Evolutionary conservation across 2,888 invertebrate species (phyloP).

Genomic region (Metopia argyrocephala): DNA sequence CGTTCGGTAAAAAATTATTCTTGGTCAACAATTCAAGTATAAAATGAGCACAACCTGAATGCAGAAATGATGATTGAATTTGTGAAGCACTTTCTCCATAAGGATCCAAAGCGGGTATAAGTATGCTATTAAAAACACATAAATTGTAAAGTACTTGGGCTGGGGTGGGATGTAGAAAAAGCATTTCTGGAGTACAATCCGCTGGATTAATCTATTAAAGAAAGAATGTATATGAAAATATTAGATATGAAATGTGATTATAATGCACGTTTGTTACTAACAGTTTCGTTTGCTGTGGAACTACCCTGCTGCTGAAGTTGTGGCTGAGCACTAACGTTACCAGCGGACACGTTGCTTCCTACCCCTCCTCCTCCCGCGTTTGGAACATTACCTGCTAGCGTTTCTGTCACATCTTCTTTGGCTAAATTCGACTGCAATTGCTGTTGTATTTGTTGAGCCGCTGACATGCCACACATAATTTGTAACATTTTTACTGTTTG

Average conservation of each 20-base stretch:
- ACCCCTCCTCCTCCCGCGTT: conserved; percentile 58
- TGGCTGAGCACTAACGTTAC: conserved; percentile 58
- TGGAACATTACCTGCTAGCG: not conserved
- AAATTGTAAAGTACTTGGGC: conserved; percentile 88
- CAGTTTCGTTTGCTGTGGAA: conserved; percentile 66
- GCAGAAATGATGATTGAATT: conserved; percentile 82
- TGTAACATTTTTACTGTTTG: conserved; percentile 78
- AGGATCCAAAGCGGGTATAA: conserved; percentile 94
- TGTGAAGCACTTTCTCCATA: conserved; percentile 83
- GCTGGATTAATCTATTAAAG: conserved; percentile 67
- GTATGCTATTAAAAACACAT: conserved; percentile 91
- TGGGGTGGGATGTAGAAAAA: conserved; percentile 85
- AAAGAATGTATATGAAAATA: not conserved
- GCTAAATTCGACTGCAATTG: conserved; percentile 46
- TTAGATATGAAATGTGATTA: not conserved
- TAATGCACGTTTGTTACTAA: conserved; percentile 44
- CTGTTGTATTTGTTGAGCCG: conserved; percentile 35
- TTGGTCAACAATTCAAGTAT: conserved; percentile 90
- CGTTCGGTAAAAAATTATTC: conserved; percentile 89
- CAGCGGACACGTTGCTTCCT: conserved; percentile 27
- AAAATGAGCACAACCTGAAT: conserved; percentile 82
- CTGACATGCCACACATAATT: conserved; percentile 75
- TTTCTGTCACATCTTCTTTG: conserved; percentile 62
- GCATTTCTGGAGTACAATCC: conserved; percentile 80
- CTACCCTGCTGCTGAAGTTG: conserved; percentile 36